A percentile compares a stretch with the other conserved stretches of the same genome.
Evolutionary conservation across 2,888 invertebrate genomes (phyloP).

Genomic region (Amblyteles armatorius): DNA sequence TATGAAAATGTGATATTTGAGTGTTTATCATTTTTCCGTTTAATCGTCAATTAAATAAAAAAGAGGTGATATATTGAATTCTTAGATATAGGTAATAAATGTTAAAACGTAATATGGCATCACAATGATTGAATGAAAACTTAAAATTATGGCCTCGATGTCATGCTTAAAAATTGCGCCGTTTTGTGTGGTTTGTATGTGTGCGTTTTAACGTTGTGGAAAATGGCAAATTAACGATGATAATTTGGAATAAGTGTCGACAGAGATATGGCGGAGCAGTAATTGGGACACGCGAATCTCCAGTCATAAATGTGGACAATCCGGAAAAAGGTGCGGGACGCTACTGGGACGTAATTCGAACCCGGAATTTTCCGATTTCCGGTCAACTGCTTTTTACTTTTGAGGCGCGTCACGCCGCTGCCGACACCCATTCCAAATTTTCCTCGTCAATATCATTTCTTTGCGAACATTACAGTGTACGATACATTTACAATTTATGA

Average conservation of each 20-base stretch:
- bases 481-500: slow-evolving; percentile 75
- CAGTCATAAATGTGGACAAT: neutral
- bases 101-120: slow-evolving; percentile 78
- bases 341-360: neutral
- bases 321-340: neutral
- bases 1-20: slow-evolving; percentile 44
- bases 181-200: slow-evolving; percentile 7
- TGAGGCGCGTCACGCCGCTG: neutral
- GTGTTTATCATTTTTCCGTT: slow-evolving; percentile 56
- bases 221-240: neutral
- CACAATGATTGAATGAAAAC: slow-evolving; percentile 75
- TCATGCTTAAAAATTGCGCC: slow-evolving; percentile 65
- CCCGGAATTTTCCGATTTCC: neutral
- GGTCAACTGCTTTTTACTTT: neutral
- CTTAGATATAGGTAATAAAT: slow-evolving; percentile 63
- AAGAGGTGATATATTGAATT: slow-evolving; percentile 72
- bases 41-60: slow-evolving; percentile 75
- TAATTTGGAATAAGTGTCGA: neutral
- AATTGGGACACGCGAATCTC: neutral
- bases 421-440: neutral
- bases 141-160: slow-evolving; percentile 73
- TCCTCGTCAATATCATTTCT: slow-evolving; percentile 21
- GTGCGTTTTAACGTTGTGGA: neutral
- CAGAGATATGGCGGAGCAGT: neutral
- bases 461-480: slow-evolving; percentile 57